Conservation (phyloP, 2,888 invertebrate genomes). For the Phragmatobia fuliginosa region DNA sequence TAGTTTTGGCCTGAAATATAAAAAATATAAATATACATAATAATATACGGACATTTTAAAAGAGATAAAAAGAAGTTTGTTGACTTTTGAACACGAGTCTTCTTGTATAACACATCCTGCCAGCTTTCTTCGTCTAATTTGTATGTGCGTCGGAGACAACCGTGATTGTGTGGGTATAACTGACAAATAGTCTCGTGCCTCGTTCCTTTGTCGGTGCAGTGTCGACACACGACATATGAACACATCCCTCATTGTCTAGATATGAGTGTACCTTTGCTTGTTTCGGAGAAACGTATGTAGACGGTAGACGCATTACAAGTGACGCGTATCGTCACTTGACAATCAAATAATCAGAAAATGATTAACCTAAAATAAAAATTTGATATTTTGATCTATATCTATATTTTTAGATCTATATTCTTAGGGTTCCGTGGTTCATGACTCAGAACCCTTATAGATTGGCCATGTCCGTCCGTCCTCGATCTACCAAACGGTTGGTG, state of each 20-base stretch:
- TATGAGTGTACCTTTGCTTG: slow-evolving; percentile 54
- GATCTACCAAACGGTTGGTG: no score
- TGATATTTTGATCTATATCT: no score
- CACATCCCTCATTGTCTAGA: slow-evolving; percentile 66
- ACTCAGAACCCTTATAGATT: no score
- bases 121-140: slow-evolving; percentile 62
- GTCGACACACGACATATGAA: slow-evolving; percentile 69
- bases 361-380: no score
- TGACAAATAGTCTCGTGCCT: slow-evolving; percentile 74
- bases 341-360: slow-evolving; percentile 34
- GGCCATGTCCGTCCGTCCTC: no score
- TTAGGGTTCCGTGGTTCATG: no score
- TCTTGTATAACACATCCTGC: slow-evolving; percentile 58
- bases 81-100: slow-evolving; percentile 44
- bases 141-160: slow-evolving; percentile 64
- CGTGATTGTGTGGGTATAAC: slow-evolving; percentile 64
- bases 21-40: slow-evolving; percentile 4
- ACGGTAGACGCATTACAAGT: slow-evolving; percentile 25
- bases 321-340: slow-evolving; percentile 31
- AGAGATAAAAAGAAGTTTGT: slow-evolving; percentile 41
- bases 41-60: slow-evolving; percentile 4
- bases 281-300: slow-evolving; percentile 58
- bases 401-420: no score
- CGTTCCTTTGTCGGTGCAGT: slow-evolving; percentile 72
- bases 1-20: no score